Evolutionary conservation across 2,113 vertebrate genomes (phyloP).

Genomic region (Cavia aperea): DNA sequence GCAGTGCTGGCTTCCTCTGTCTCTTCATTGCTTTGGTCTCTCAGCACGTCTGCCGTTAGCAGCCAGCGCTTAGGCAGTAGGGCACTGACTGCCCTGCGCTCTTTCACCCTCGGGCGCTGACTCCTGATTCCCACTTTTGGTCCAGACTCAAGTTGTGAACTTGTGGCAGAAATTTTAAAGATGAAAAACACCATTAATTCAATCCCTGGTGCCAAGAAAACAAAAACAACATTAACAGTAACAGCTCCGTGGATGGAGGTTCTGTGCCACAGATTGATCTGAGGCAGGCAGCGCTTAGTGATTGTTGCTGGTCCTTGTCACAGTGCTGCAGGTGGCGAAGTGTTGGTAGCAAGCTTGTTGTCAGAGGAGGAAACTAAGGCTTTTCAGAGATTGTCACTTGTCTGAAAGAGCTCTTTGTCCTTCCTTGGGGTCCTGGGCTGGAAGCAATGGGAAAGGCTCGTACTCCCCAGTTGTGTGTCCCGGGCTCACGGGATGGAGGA

Average conservation of each 20-base stretch:
- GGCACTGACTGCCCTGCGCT: neutral
- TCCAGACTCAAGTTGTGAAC: neutral
- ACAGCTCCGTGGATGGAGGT: neutral
- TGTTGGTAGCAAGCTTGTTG: neutral
- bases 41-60: neutral
- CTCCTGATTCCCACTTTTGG: neutral
- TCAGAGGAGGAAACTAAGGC: neutral
- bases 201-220: no score
- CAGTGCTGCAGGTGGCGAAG: neutral
- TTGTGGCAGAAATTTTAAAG: neutral
- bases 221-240: neutral
- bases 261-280: neutral
- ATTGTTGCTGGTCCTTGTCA: neutral
- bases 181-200: neutral
- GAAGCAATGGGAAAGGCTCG: rapidly evolving
- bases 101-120: neutral
- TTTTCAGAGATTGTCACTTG: neutral
- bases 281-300: neutral
- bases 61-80: neutral
- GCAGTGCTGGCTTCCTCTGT: neutral
- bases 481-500: rapidly evolving
- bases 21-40: neutral
- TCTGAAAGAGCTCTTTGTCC: neutral
- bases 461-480: neutral
- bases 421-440: neutral